Base-by-base conservation (phyloP, 1,140 invertebrate genomes). In the Meloidogyne chitwoodi region DNA sequence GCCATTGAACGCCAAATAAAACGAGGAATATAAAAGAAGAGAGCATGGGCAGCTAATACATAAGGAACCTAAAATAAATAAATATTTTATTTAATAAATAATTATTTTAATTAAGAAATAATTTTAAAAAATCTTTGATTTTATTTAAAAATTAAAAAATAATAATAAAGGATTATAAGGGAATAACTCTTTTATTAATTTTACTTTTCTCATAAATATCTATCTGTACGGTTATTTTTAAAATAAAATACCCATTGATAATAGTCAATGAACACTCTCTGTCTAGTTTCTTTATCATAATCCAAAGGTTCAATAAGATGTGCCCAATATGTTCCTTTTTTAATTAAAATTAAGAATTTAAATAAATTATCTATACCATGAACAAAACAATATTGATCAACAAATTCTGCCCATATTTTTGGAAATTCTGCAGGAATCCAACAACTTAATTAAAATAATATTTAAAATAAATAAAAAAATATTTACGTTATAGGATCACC, bases 361-460 rank as follows among this genome's bases (percentile, higher is more conserved):
- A 44, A 1, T 19, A n/a, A 19, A 70, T 26, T 11, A 63, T 19
- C 12, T 64, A 1, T 56, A 73, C 71, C 77, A 44, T 84, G 84
- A n/a, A 87, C 84, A 77, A 85, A 86, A 64, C 85, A 86, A 66
- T 83, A 86, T 65, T 86, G 83, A 76, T 87, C 83, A n/a, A 85
- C 85, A 79, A 86, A 87, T 61, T 85, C 79, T 10, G 76, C 48
- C 85, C 84, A 84, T 31, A 66, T 79, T 56, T 81, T 81, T 14
- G 84, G 81, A 76, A 87, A 86, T 68, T 86, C 86, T 14, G 85
- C 85, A 5, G 85, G 85, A 26, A 79, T 84, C 85, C 85, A 86
- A 64, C 78, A 79, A n/a, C 61, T 73, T 24, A 22, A 14, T 2
- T 2, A 24, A 41, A 38, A 34, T 0, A 0, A 24, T 8, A 12